Conservation (phyloP, 2,797 vertebrate species). For the Cuculus canorus region DNA sequence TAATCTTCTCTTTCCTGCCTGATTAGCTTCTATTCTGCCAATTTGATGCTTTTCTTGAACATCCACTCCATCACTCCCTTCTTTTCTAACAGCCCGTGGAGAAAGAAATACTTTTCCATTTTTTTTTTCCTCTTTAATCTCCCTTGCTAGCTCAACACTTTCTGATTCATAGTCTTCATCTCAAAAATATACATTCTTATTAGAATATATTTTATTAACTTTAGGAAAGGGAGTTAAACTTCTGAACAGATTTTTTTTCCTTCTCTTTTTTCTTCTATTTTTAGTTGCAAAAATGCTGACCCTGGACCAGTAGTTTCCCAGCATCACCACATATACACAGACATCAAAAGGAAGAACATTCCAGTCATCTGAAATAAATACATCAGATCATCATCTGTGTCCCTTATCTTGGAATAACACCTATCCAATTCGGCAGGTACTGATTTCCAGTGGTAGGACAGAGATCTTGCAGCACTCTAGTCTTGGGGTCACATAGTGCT, state of each 20-base stretch:
- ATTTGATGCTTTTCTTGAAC: constrained; percentile 31
- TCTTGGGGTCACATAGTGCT: background rate
- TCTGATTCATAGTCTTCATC: background rate
- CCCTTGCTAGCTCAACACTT: background rate
- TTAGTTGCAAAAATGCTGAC: background rate
- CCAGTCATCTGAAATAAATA: background rate
- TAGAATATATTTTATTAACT: background rate
- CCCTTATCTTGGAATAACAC: background rate
- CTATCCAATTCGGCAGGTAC: background rate
- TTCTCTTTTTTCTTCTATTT: too few species aligned
- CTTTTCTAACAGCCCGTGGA: background rate
- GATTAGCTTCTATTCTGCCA: constrained; percentile 49
- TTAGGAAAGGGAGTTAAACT: background rate
- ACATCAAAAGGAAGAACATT: background rate
- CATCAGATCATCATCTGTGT: background rate
- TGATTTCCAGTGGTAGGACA: background rate
- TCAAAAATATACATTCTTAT: background rate
- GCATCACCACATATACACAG: background rate
- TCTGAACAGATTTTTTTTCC: background rate
- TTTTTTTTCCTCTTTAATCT: rapidly evolving
- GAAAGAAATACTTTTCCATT: background rate
- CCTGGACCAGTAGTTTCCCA: background rate
- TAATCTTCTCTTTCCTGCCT: constrained; percentile 40
- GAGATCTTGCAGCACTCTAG: background rate
- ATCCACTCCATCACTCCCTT: background rate